Conservation (phyloP, 2,113 vertebrate genomes). For the Mobula birostris region DNA sequence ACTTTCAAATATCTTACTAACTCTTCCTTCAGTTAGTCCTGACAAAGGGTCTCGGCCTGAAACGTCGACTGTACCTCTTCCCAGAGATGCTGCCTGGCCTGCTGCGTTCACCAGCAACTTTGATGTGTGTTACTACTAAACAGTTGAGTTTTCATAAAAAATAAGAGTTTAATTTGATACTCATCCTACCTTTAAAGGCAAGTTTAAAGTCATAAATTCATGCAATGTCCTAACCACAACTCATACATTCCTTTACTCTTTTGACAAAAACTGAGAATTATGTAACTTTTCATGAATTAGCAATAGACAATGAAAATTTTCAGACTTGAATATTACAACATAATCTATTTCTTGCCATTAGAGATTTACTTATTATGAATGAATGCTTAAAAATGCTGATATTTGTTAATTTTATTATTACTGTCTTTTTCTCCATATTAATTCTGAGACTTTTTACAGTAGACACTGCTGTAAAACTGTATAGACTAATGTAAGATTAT, state of each 20-base stretch:
- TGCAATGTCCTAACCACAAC: not conserved
- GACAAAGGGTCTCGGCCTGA: too few species aligned
- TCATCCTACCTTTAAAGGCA: not conserved
- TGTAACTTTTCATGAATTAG: not conserved
- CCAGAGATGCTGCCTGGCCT: too few species aligned
- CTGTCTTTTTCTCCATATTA: not conserved
- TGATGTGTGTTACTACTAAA: too few species aligned
- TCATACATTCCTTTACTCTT: not conserved
- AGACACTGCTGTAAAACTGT: not conserved
- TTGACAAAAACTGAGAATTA: not conserved
- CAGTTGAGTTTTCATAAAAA: not conserved
- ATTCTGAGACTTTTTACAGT: not conserved
- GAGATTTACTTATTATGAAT: not conserved
- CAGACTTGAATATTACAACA: not conserved
- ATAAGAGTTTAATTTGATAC: not conserved
- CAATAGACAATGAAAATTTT: not conserved
- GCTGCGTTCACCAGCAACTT: too few species aligned
- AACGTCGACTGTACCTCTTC: too few species aligned
- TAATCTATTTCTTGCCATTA: not conserved
- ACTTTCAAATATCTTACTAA: too few species aligned
- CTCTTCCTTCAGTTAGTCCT: too few species aligned
- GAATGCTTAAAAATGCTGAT: not conserved
- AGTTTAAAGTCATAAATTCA: not conserved
- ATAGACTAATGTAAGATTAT: not conserved
- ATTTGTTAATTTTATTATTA: not conserved